Base-by-base conservation (phyloP, 2,113 vertebrate species). In the Tautogolabrus adspersus region DNA sequence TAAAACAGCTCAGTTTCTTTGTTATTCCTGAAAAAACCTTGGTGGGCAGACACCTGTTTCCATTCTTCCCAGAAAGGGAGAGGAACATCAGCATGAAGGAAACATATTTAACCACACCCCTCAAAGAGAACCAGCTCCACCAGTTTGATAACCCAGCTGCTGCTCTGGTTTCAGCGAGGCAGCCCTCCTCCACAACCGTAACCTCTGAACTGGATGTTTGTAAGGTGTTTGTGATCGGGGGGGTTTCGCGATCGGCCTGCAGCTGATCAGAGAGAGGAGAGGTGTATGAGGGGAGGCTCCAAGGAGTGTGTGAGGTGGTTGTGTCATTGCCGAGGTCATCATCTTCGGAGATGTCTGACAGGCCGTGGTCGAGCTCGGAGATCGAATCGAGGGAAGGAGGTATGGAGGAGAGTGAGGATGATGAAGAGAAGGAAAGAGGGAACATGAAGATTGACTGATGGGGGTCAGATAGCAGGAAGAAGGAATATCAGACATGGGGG, bases 281-380 rank as follows among this genome's bases (percentile, higher is more conserved):
- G 64, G 70, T 16, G 72, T 55, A 42, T 13, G 72, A 65, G 65
- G 87, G 76, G 11, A 65, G 66, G 38, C 78, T 88, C 91, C 83
- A 86, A 4, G 70, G 61, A 0, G 63, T 16, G 89, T 91, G 84
- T 21, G 89, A 74, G 44, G 71, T 10, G 22, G 66, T 7, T 3
- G 38, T 5, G 54, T 82, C 69, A 65, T 95, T 94, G 10, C 6
- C 19, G 0, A 34, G 72, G 38, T 89, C 83, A 72, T 96, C 96
- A 47, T 97, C 96, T 91, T 98, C 96, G 0, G 95, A 98, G 94
- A 97, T 96, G 89, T 97, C 97, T 42, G 97, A 98, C 65, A 97
- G 93, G 59, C 94, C 79, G 79, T n/a, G 84, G 72, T 97, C 96
- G 4, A 96, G 73, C 92, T 99, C 97, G 0, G 93, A 96, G 91